phyloP scores from a whole-genome alignment of 2,797 vertebrate genomes.

The Heteromormyrus szaboi region DNA sequence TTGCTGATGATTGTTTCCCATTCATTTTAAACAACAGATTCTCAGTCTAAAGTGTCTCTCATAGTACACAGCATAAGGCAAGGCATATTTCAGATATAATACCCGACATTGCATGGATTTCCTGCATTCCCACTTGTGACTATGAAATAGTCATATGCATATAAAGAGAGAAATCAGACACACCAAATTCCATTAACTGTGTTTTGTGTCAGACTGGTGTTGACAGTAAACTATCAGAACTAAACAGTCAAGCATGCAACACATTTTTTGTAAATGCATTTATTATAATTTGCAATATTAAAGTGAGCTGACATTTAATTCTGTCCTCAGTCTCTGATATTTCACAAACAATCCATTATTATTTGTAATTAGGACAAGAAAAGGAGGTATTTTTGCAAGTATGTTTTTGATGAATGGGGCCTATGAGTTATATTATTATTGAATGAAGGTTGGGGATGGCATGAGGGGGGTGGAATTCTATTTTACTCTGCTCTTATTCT shows the following conservation, averaged over 20 bases:
- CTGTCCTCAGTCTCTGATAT: background rate
- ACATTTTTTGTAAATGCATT: slow-evolving; percentile 4
- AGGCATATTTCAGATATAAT: background rate
- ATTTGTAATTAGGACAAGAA: background rate
- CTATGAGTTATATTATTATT: background rate
- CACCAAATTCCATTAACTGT: background rate
- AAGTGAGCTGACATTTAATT: background rate
- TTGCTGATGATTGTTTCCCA: background rate
- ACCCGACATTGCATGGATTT: background rate
- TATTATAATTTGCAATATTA: slow-evolving; percentile 1
- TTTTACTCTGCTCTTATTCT: background rate
- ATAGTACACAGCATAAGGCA: background rate
- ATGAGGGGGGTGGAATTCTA: background rate
- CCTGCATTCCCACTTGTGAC: background rate
- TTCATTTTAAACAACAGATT: background rate
- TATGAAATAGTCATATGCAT: background rate
- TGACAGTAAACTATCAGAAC: too few relatives aligned
- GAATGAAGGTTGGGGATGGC: background rate
- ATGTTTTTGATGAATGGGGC: background rate
- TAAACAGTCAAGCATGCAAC: background rate
- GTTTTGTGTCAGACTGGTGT: background rate
- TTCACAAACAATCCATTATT: background rate
- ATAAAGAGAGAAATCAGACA: background rate
- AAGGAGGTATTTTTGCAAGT: background rate
- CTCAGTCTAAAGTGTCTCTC: background rate